Conservation (phyloP, 2,888 invertebrate species). For the Gisinianus flammeolus region DNA sequence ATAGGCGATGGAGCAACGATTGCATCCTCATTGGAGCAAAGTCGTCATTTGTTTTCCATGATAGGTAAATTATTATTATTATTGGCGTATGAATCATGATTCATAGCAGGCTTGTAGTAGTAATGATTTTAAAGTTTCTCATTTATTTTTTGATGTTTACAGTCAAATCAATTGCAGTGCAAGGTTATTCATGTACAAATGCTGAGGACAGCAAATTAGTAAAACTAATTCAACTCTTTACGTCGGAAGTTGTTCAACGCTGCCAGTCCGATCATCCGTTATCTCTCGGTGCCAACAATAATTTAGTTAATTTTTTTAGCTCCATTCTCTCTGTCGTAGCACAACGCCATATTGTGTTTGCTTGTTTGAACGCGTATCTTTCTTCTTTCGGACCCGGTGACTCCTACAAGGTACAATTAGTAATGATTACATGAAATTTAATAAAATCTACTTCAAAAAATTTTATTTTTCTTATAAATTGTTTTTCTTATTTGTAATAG, state of each 20-base stretch:
- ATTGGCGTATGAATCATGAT: no score
- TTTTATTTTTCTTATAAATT: neutral
- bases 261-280: constrained; percentile 55
- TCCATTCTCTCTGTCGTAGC: constrained; percentile 52
- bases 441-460: neutral
- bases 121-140: no score
- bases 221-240: constrained; percentile 55
- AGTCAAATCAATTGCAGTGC: constrained; percentile 56
- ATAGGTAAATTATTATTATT: no score
- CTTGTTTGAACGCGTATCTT: constrained; percentile 56
- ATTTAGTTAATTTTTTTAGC: constrained; percentile 52
- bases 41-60: constrained; percentile 55
- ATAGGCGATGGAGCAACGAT: constrained; percentile 55
- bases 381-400: constrained; percentile 59
- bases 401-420: constrained; percentile 50
- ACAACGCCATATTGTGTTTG: constrained; percentile 55
- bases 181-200: constrained; percentile 52
- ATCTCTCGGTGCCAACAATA: constrained; percentile 54
- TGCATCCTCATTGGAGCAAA: constrained; percentile 55
- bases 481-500: constrained; percentile 9
- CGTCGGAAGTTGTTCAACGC: constrained; percentile 57
- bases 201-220: constrained; percentile 57
- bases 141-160: no score
- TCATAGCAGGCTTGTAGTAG: no score
- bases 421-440: constrained; percentile 10